Evolutionary conservation across 1,140 invertebrate genomes (phyloP), one percentile per base, ranked within the genome.

Genomic region (Cydia fagiglandana): DNA sequence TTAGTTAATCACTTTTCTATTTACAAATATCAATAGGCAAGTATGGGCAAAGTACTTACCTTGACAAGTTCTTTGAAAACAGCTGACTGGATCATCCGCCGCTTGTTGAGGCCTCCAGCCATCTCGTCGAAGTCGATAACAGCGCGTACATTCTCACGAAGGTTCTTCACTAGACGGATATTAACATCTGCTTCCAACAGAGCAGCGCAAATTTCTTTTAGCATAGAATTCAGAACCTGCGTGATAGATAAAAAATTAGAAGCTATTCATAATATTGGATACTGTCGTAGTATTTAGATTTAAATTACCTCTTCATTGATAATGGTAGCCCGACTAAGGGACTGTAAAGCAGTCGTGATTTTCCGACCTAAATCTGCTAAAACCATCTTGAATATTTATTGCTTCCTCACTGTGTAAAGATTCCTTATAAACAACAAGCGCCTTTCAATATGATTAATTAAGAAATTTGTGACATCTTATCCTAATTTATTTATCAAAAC

Each of bases 71-170:
- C 99, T 92, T 99, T 98, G 89, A 99, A 99, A 2, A 99, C 99
- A 77, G 98, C 98, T 80, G 97, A 99, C 90, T 99, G 99, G 86
- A 99, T 99, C 97, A 99, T 99, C 73, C 98, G 94, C 34, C 99
- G 94, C 88, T 99, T 99, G 91, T 99, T 99, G 30, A 99, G 95
- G 20, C 99, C 99, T 70, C 98, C 98, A 87, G 98, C 98, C 98
- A 99, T 99, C 89, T 99, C 99, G 89, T 99, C 99, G 94, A 99
- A 99, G 94, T 99, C 98, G 93, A 99, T 99, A 76, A 99, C 98
- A 66, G 96, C 95, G 70, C 98, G 95, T n/a, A 99, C 98, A 98
- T 99, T 99, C 94, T 99, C 98, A 80, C 99, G 94, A 12, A 99
- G 94, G 91, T 98, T 96, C 93, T 99, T 99, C 0, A 99, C 99